A percentile compares a stretch with the other conserved stretches of the same genome.
phyloP scores from a whole-genome alignment of 2,113 vertebrate species.

The Tauraco erythrolophus region DNA sequence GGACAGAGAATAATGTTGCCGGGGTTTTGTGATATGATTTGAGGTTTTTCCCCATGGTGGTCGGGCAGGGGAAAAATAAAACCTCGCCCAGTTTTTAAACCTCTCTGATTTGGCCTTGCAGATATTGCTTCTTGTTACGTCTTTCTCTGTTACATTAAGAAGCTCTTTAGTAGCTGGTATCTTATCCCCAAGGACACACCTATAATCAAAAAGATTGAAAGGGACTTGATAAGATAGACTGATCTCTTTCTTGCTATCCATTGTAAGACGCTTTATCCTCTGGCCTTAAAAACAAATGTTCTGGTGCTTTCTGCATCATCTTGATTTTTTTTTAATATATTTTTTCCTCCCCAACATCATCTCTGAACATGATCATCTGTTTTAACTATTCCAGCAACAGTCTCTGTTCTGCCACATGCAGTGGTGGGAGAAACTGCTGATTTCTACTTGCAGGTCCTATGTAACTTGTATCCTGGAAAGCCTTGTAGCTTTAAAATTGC shows the following conservation, averaged over 20 bases:
- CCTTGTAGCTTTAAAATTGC: neutral
- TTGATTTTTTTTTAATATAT: neutral
- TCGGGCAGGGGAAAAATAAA: neutral
- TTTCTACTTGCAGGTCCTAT: neutral
- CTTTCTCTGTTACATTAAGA: neutral
- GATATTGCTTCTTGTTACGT: neutral
- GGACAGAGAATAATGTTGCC: neutral
- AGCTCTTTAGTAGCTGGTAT: neutral
- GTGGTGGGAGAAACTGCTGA: neutral
- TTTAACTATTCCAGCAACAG: neutral
- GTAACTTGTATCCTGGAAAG: neutral
- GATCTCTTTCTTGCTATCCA: neutral
- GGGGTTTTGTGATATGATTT: neutral
- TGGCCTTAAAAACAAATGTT: neutral
- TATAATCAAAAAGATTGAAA: neutral
- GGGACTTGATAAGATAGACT: neutral
- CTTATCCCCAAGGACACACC: neutral
- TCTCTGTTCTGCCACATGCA: neutral
- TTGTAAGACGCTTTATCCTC: neutral
- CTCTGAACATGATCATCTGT: neutral
- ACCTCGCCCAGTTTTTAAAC: neutral
- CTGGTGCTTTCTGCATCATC: neutral
- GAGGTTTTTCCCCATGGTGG: rapidly evolving
- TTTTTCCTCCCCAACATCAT: too few species aligned
- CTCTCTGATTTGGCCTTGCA: neutral